Conservation (phyloP, 23 tunicate genomes). For the Ascidia mentula region DNA sequence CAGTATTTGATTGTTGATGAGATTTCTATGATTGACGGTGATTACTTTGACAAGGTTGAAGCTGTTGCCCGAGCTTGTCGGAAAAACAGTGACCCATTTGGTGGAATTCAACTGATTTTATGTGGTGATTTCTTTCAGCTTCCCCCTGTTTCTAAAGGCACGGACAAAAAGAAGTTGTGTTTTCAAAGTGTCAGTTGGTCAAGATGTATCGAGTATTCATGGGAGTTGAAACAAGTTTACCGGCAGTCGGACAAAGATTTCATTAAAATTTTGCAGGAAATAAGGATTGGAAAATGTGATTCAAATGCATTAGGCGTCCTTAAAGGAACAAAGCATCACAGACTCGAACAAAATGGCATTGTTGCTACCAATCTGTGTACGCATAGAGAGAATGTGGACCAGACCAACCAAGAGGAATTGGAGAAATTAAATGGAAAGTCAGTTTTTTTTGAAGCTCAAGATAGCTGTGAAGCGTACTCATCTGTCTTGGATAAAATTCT, state of each 20-base stretch:
- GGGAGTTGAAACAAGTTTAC: conserved; percentile 73
- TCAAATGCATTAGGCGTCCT: conserved; percentile 31
- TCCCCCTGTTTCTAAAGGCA: conserved; percentile 91
- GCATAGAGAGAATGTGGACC: conserved; percentile 80
- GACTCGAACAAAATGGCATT: conserved; percentile 45
- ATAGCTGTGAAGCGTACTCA: conserved; percentile 37
- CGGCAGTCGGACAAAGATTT: conserved; percentile 70
- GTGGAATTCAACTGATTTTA: conserved; percentile 92
- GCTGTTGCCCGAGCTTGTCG: conserved; percentile 63
- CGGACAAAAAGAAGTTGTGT: conserved; percentile 65
- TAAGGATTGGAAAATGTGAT: conserved; percentile 73
- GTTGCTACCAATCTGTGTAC: conserved; percentile 89
- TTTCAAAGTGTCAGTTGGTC: conserved; percentile 72
- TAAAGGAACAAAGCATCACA: conserved; percentile 56
- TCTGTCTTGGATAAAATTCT: conserved; percentile 49
- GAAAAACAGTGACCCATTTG: conserved; percentile 66
- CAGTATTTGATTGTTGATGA: conserved; percentile 90
- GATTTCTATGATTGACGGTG: conserved; percentile 90
- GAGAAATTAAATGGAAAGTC: conserved; percentile 53
- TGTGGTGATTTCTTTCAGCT: conserved; percentile 99
- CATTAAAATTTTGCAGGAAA: conserved; percentile 64
- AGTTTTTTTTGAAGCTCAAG: conserved; percentile 39
- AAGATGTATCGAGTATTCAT: conserved; percentile 35
- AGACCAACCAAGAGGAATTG: conserved; percentile 47
- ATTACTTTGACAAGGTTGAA: conserved; percentile 92